Conservation (phyloP, 2,888 invertebrate species). For the Carterocephalus palaemon region DNA sequence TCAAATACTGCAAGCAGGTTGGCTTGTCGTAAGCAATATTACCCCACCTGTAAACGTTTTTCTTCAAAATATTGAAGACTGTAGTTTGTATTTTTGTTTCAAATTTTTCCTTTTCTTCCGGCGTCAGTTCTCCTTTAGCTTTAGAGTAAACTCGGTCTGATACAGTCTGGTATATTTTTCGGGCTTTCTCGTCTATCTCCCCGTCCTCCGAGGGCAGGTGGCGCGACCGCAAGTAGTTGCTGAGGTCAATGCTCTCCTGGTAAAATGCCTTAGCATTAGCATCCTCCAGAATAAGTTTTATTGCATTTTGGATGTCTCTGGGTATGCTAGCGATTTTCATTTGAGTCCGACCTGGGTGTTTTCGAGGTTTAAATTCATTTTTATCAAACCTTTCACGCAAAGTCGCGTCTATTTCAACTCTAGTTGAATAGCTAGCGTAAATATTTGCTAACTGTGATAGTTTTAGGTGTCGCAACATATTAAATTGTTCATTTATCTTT, state of each 20-base stretch:
- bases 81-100: constrained; percentile 72
- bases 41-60: constrained; percentile 85
- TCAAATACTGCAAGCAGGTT: constrained; percentile 83
- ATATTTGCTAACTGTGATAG: constrained; percentile 39
- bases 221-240: constrained; percentile 80
- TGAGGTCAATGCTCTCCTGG: constrained; percentile 75
- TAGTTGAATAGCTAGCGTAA: constrained; percentile 52
- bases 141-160: constrained; percentile 51
- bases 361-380: constrained; percentile 80
- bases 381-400: constrained; percentile 70
- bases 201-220: constrained; percentile 82
- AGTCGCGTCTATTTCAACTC: constrained; percentile 71
- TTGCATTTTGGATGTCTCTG: constrained; percentile 76
- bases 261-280: constrained; percentile 75
- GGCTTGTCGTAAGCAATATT: constrained; percentile 83
- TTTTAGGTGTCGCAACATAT: constrained; percentile 64
- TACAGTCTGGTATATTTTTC: constrained; percentile 57
- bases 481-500: too few species aligned
- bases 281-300: constrained; percentile 78
- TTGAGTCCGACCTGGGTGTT: constrained; percentile 85
- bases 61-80: constrained; percentile 78
- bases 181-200: constrained; percentile 66
- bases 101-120: constrained; percentile 57
- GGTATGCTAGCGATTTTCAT: constrained; percentile 79
- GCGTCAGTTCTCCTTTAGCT: constrained; percentile 40